A percentile compares a stretch with the other conserved stretches of the same genome.
These are phyloP conservation scores for Chrysemys picta DNA, from an alignment of 2,113 vertebrate genomes.

Conservation along the genomic window DNA sequence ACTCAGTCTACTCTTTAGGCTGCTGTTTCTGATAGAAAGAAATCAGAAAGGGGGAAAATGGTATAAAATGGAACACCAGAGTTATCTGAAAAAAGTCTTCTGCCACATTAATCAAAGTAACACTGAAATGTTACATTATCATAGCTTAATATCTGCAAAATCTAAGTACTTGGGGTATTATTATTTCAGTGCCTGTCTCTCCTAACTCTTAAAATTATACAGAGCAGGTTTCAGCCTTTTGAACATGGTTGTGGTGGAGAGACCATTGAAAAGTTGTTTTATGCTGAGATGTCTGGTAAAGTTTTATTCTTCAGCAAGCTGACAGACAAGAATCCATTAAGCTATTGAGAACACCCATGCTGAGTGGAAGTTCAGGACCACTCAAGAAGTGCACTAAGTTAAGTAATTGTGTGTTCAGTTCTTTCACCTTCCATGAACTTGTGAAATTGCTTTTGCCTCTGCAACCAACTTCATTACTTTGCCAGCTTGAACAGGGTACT, in stretches of 20 bases:
- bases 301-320: not conserved
- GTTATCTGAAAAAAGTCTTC: not conserved
- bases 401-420: not conserved
- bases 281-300: not conserved
- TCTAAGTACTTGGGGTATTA: not conserved
- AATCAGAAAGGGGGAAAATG: not conserved
- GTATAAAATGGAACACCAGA: not conserved
- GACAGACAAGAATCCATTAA: conserved; percentile 12
- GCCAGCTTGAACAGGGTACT: not conserved
- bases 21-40: not conserved
- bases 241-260: not conserved
- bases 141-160: not conserved
- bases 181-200: not conserved
- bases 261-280: not conserved
- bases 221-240: not conserved
- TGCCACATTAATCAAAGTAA: not conserved
- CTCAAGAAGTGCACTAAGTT: not conserved
- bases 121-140: not conserved
- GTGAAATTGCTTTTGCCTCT: conserved; percentile 20
- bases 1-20: not conserved
- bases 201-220: not conserved
- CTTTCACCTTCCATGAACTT: conserved; percentile 35
- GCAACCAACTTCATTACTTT: not conserved
- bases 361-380: not conserved
- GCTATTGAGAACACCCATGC: not conserved